phyloP scores from a whole-genome alignment of 1,140 invertebrate species.

The Euwallacea similis region DNA sequence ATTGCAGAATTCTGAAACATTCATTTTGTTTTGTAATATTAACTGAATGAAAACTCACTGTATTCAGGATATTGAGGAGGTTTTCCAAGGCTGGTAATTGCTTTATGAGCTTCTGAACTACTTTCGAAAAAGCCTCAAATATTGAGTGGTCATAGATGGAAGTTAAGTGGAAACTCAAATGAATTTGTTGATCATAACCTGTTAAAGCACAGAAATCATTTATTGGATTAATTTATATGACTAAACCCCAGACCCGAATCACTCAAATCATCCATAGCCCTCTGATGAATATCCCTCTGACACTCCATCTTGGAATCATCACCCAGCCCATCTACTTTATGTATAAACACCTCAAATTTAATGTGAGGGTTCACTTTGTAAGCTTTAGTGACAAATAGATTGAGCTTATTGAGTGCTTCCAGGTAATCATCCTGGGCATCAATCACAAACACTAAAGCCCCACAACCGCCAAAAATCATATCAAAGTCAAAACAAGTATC shows the following conservation, averaged over 20 bases:
- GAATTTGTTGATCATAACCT: conserved; percentile 81
- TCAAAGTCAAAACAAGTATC: conserved; percentile 95
- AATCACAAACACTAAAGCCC: conserved; percentile 97
- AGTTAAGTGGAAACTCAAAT: conserved; percentile 94
- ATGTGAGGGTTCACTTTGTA: conserved; percentile 96
- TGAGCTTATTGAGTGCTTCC: conserved; percentile 91
- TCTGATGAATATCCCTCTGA: conserved; percentile 95
- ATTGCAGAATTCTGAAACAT: conserved; percentile 88
- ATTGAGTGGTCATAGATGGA: conserved; percentile 99
- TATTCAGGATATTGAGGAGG: conserved; percentile 98
- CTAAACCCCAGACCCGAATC: conserved; percentile 70
- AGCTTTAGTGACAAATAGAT: conserved; percentile 90
- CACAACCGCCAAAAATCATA: conserved; percentile 92
- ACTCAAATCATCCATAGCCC: conserved; percentile 91
- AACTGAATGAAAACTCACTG: conserved; percentile 67
- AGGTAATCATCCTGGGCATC: conserved; percentile 98
- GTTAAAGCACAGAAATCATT: conserved; percentile 32
- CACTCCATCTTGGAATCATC: conserved; percentile 99
- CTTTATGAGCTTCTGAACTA: conserved; percentile 98
- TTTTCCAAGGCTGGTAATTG: conserved; percentile 97
- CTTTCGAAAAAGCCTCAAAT: conserved; percentile 99
- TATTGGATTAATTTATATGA: too few species aligned
- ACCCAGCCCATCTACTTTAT: conserved; percentile 97
- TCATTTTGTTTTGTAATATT: background rate
- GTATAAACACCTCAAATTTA: conserved; percentile 98